Evolutionary conservation across 2,113 vertebrate genomes (phyloP), one percentile per base, ranked within the genome.

Genomic region (Tretioscincus oriximinensis): DNA sequence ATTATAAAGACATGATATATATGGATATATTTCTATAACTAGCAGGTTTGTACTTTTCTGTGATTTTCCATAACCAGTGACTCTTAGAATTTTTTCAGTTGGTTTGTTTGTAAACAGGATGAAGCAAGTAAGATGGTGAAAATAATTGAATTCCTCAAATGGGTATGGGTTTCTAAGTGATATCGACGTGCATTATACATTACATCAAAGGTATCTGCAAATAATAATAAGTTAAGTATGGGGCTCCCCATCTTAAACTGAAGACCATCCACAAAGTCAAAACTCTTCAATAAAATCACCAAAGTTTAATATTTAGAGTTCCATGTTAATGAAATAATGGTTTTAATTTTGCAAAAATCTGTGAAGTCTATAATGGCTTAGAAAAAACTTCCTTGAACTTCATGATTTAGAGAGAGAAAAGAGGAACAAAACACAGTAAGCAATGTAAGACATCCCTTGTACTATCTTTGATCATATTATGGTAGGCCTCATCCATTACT

Each of bases 1-100:
- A 84, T 88, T 58, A 87, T 78, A 45, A 61, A 81, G 21, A 18
- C 81, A 90, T 84, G 66, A 87, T 86, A 88, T 88, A 90, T 89
- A 41, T n/a, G n/a, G n/a, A n/a, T 92, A 86, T 82, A 45, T 49
- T 26, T 85, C 54, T 81, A 18, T 12, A 77, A 78, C 22, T 26
- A 49, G 10, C 71, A 73, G 64, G 83, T 45, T 14, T 21, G 51
- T 47, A 84, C 71, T 73, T 86, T 92, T 58, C 61, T 75, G 31
- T 69, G 85, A 87, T 82, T 90, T 81, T 80, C 88, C 85, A 89
- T 58, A 92, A 86, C 9, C 31, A 77, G 31, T 69, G 66, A 70
- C 77, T 61, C 87, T 88, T 80, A 84, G 49, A 49, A n/a, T 24
- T 58, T 72, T 54, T 41, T 24, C 45, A 6, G 64, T 29, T 7